Base-by-base conservation (phyloP, 2,113 vertebrate genomes). In the Lota lota region DNA sequence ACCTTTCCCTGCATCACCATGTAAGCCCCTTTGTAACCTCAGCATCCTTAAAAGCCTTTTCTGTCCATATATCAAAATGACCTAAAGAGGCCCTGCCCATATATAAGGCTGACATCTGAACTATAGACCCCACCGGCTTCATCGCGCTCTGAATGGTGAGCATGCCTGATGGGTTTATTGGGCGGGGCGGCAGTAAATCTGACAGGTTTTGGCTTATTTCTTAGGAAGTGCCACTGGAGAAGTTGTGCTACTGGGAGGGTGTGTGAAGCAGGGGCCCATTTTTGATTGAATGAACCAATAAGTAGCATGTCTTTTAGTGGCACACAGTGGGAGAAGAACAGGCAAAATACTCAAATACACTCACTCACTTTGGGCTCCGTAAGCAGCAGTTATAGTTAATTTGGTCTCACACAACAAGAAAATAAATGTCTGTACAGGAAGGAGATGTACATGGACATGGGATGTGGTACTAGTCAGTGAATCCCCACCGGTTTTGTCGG, bases 401-500 rank as follows among this genome's bases (percentile, higher is more conserved):
- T 47, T 8, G 6, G 40, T 47, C 40, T 14, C 10, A 47, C 40
- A 47, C 12, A 47, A 47, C 12, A 47, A 12, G 40, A 47, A 47
- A 47, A 14, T 11, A 8, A 10, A 47, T 47, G 40, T 47, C 40
- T 47, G 11, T 47, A 14, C 7, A 47, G 40, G 12, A 10, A 11
- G 28, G 28, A 7, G 40, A 47, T 47, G 40, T 47, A 47, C 40
- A 47, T 14, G 40, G 40, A 47, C 40, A 2, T 47, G 40, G 40
- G 40, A 12, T 14, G 12, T 12, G 40, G 40, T 47, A 47, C 40
- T 47, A 14, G 10, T 14, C 10, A 12, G 40, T 47, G 40, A 1
- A 10, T 8, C 28, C 78, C 76, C 80, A 98, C 97, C 97, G 76
- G 97, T 99, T 91, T 99, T 99, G 85, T 99, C 97, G 0, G 97